Conservation (phyloP, 2,113 vertebrate species). For the Barnardius zonarius region DNA sequence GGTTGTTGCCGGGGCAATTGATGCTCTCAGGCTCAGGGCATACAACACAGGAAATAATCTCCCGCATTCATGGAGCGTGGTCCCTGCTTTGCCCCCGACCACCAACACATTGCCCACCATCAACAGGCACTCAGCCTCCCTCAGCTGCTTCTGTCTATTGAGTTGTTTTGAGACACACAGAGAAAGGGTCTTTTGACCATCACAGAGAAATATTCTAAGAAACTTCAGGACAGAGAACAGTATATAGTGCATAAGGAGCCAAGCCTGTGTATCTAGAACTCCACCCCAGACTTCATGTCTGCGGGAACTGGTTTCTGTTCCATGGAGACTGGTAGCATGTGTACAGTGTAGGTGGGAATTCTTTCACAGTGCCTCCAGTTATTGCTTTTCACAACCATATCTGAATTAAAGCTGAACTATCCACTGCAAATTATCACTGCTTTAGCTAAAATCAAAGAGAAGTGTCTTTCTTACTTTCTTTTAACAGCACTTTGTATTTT, state of each 20-base stretch:
- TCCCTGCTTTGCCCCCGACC: not conserved
- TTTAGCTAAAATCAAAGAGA: not conserved
- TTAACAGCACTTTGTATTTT: not conserved
- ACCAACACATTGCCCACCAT: not conserved
- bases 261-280: not conserved
- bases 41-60: not conserved
- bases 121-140: not conserved
- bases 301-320: not conserved
- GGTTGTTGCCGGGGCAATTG: not conserved
- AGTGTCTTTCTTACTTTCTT: not conserved
- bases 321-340: not conserved
- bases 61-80: accelerated
- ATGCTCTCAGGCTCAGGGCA: not conserved
- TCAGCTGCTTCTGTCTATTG: not conserved
- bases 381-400: not conserved
- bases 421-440: not conserved
- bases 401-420: not conserved
- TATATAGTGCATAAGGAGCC: not conserved
- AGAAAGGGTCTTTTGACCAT: not conserved
- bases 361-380: not conserved
- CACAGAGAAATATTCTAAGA: not conserved
- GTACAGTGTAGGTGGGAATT: not conserved
- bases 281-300: not conserved
- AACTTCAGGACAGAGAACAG: not conserved
- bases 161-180: not conserved